Evolutionary conservation across 2,888 invertebrate species (phyloP), one percentile per base, ranked within the genome.

Genomic region (Brachyptera risi): DNA sequence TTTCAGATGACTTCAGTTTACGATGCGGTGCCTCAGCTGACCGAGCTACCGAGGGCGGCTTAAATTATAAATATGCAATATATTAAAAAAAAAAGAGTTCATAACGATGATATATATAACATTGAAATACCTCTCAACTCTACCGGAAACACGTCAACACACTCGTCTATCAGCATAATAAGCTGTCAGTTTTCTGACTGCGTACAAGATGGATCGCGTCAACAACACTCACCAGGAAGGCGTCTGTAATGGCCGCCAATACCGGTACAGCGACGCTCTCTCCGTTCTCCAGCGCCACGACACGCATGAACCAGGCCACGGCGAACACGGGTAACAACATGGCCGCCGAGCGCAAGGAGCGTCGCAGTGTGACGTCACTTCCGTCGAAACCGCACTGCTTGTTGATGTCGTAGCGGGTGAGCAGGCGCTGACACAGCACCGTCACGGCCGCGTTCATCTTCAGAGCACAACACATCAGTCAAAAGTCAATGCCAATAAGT

Each of bases 271-370:
- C 69, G 58, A 72, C 69, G 42, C 73, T 72, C 42, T 75, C 75
- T 1, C 84, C 80, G 70, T 87, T 87, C 71, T 88, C 87, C 40
- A 88, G 79, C 0, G 87, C 87, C 27, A 87, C 79, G 3, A 88
- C 87, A 1, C 85, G 85, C 73, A 87, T 81, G 67, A 87, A 87
- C 88, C 88, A 88, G 68, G 86, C 84, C 19, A 87, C 81, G 11
- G 85, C 84, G 69, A 86, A 86, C 65, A 84, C 80, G 15, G 87
- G 87, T 69, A 88, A 83, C 67, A 88, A 73, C n/a, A 84, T 80
- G 44, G 87, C 80, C 51, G 86, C 81, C 2, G 85, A 68, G 61
- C 69, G 66, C 66, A 71, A 64, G 42, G 69, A 65, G 60, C 65
- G 68, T 21, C 68, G 68, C 44, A 67, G 65, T 38, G 69, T 70